Percentiles rank a stretch among this genome's conserved stretches.
Evolutionary conservation across 2,888 invertebrate species (phyloP).

Genomic region (Caenorhabditis doughertyi): DNA sequence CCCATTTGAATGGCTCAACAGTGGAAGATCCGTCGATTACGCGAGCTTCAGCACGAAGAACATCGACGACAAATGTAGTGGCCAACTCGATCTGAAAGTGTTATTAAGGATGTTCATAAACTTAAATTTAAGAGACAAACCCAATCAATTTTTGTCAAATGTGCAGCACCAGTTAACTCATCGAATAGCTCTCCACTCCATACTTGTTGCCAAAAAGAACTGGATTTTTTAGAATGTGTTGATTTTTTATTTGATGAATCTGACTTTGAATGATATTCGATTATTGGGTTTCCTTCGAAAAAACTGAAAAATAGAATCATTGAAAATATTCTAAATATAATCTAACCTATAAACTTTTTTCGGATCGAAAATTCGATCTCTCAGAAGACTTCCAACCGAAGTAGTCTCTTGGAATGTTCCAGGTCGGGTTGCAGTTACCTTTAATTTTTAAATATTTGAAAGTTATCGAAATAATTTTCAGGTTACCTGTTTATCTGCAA

Average conservation of each 20-base stretch:
- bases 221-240: not conserved
- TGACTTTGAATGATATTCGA: slow-evolving; percentile 50
- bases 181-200: slow-evolving; percentile 65
- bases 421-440: slow-evolving; percentile 56
- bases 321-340: not conserved
- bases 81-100: slow-evolving; percentile 61
- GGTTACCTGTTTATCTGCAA: slow-evolving; percentile 62
- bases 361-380: slow-evolving; percentile 56
- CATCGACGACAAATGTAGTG: slow-evolving; percentile 65
- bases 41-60: slow-evolving; percentile 64
- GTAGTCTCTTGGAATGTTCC: slow-evolving; percentile 58
- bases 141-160: slow-evolving; percentile 61
- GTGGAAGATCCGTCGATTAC: slow-evolving; percentile 37
- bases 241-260: slow-evolving; percentile 3
- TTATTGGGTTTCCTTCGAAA: slow-evolving; percentile 43
- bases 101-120: not conserved
- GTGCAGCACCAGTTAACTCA: slow-evolving; percentile 52
- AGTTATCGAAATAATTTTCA: not conserved
- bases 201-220: slow-evolving; percentile 49
- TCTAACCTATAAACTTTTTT: slow-evolving; percentile 37
- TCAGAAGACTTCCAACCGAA: slow-evolving; percentile 60
- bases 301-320: slow-evolving; percentile 8
- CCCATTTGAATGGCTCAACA: slow-evolving; percentile 65
- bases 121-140: slow-evolving; percentile 8
- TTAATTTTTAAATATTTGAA: not conserved